Base-by-base conservation (phyloP, 2,797 vertebrate genomes). In the Caiman crocodilus region DNA sequence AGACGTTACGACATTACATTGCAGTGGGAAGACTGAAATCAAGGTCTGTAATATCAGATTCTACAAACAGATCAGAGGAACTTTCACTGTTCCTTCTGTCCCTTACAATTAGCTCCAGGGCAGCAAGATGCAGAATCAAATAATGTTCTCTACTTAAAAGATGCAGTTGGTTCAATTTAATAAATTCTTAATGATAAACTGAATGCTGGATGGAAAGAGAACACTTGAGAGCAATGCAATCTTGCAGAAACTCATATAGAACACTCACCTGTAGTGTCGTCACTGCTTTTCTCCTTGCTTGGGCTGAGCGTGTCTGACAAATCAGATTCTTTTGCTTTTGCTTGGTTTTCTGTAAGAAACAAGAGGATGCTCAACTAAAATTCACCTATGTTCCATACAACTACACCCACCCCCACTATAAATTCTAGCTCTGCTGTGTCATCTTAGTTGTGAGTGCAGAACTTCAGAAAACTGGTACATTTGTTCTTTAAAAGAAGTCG, bases 221-320 rank as follows among this genome's bases (percentile, higher is more conserved):
- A 32, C 57, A 71, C 26, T 64, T 76, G 5, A 56, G 64, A 83
- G 30, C 50, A 75, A 64, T 58, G 3, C 59, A 87, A 57, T 80
- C 20, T 63, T 74, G 87, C 42, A 89, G 79, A 79, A 28, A 73
- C 9, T 10, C 65, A 74, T 59, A 65, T 76, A 28, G 15, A 94
- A 92, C 8, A 6, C 95, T 98, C 95, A 99, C 99, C 99, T 98
- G 99, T 99, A 82, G 99, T 98, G 97, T 99, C 99, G 97, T 99
- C 99, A 5, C 99, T 99, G 98, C 99, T 99, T 95, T 98, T 99
- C 74, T 99, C 99, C 97, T 99, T 99, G 98, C 99, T 99, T 77
- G 99, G 99, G 97, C 99, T 99, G 89, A 99, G 98, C 32, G 99
- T 99, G 97, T 99, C 99, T 1, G 99, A 99, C 98, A 99, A 99